Evolutionary conservation across 2,888 invertebrate genomes (phyloP).

Genomic region (Ormyrus pomaceus): DNA sequence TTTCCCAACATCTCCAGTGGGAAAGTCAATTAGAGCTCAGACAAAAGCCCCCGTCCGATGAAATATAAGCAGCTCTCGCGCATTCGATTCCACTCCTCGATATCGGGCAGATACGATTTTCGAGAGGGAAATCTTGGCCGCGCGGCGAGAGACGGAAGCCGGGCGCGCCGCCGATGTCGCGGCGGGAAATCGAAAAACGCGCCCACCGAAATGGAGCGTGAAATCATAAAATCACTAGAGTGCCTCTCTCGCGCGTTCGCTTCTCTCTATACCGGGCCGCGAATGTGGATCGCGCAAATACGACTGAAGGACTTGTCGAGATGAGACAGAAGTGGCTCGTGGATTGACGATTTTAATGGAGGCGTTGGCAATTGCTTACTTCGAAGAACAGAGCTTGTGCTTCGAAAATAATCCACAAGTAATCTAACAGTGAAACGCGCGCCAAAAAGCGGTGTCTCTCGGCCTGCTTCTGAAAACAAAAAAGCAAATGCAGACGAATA

Average conservation of each 20-base stretch:
- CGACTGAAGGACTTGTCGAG: background rate
- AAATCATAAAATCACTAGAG: constrained; percentile 38
- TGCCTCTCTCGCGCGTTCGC: background rate
- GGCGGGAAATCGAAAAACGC: constrained; percentile 21
- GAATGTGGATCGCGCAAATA: background rate
- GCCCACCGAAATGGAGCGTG: constrained; percentile 35
- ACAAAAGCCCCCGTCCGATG: constrained; percentile 1
- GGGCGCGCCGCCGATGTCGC: background rate
- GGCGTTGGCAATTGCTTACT: no score
- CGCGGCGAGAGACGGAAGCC: constrained; percentile 4
- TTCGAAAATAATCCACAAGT: no score
- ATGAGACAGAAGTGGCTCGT: no score
- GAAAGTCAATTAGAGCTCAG: constrained; percentile 13
- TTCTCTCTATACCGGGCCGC: background rate
- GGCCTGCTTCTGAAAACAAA: no score
- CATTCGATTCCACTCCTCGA: background rate
- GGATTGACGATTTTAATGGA: no score
- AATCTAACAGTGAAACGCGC: no score
- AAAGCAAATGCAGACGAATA: no score
- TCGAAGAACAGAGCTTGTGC: no score
- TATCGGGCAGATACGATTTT: constrained; percentile 28
- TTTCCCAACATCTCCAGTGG: background rate
- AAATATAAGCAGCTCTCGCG: background rate
- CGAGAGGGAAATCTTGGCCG: constrained; percentile 20
- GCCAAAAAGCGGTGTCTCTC: no score